Percentiles rank a stretch among this genome's conserved stretches.
Conservation (phyloP, 2,113 vertebrate genomes). For the Hemiprocne comata region DNA sequence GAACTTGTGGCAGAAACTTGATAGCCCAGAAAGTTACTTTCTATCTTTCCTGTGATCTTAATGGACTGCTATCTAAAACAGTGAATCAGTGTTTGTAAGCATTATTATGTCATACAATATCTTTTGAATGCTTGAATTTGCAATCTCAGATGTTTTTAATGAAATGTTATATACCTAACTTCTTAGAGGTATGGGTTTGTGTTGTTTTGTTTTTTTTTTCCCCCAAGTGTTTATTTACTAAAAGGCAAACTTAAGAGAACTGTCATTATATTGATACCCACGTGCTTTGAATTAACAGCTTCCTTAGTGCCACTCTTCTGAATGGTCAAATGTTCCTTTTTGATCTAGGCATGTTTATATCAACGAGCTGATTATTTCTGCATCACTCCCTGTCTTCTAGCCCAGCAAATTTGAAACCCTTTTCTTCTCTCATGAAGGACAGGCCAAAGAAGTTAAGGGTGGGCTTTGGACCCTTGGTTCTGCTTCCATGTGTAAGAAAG, state of each 20-base stretch:
- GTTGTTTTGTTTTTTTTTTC: not conserved
- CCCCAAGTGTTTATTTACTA: not conserved
- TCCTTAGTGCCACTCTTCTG: not conserved
- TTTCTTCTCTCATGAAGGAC: not conserved
- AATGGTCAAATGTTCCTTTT: not conserved
- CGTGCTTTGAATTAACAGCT: not conserved
- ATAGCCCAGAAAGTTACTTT: not conserved
- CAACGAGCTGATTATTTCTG: not conserved
- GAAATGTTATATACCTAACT: not conserved
- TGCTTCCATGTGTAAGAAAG: not conserved
- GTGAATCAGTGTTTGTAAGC: not conserved
- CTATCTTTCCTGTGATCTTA: conserved; percentile 15
- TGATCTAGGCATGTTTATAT: not conserved
- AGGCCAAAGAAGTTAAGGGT: not conserved
- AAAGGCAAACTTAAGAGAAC: not conserved
- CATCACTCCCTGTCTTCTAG: not conserved
- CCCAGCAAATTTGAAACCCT: not conserved
- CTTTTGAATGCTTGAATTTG: not conserved
- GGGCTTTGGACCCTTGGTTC: not conserved
- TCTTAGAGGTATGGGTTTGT: not conserved
- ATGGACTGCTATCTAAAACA: not conserved
- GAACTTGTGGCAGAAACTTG: conserved; percentile 20
- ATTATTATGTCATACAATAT: not conserved
- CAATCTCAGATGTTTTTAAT: not conserved
- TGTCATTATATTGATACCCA: not conserved